Evolutionary conservation across 2,113 vertebrate genomes (phyloP), one percentile per base, ranked within the genome.

Genomic region (Gymnocephalus cernua): DNA sequence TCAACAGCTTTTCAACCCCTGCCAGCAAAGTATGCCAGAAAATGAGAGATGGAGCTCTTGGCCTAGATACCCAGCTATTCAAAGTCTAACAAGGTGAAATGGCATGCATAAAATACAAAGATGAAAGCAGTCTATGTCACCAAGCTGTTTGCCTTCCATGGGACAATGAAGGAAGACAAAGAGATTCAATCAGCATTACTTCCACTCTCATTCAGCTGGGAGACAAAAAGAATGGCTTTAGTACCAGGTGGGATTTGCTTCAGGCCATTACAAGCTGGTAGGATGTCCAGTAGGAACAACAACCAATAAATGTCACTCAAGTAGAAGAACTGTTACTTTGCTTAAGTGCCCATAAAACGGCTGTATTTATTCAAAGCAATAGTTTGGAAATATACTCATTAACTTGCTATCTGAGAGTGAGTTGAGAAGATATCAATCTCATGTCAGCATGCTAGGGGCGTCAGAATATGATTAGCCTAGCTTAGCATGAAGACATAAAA

Each of bases 1-100:
- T 77, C 63, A 32, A 87, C 84, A 87, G 86, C 83, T 83, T 80
- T 86, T 86, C 81, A 90, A 83, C 45, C 65, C 45, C 76, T 85
- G 84, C 77, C 88, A 89, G 87, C 67, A 86, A 75, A 82, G 72
- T 48, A 83, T 68, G 56, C 51, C 79, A 74, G 58, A 63, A 62
- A 63, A 84, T 5, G 45, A 77, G 58, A 72, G 41, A 86, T 70
- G 64, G 54, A 85, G 58, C 45, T 74, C 61, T 81, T 87, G 79
- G 74, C 88, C 77, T 64, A 87, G 61, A 84, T 54, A 48, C 56
- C 53, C 44, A 62, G 69, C 54, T 80, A 77, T 68, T 82, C 54
- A 77, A 57, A 77, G 65, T 61, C 66, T 72, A 50, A 66, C 68
- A 84, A 76, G 51, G 73, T 79, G 80, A 77, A 63, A 63, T 65